Evolutionary conservation across 2,797 vertebrate genomes (phyloP).

Genomic region (Brachymystax lenok): DNA sequence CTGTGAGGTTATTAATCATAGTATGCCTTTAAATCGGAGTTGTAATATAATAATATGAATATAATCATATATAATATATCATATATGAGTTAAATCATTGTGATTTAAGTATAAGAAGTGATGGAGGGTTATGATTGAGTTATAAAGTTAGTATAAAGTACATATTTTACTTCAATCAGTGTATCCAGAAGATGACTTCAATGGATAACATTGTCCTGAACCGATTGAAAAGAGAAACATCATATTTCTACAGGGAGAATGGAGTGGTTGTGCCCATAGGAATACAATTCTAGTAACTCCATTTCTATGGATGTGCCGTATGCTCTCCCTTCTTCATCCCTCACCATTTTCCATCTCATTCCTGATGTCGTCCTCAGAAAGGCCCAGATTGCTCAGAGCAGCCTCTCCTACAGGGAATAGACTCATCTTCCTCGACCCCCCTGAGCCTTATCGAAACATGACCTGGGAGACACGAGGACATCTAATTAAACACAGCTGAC

Average conservation of each 20-base stretch:
- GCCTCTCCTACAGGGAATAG: conserved; percentile 57
- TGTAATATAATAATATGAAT: too few species aligned
- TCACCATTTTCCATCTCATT: conserved; percentile 73
- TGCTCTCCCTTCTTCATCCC: conserved; percentile 4
- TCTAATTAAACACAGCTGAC: neutral
- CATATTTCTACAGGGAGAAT: neutral
- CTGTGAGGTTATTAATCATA: conserved; percentile 8
- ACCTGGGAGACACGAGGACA: conserved; percentile 40
- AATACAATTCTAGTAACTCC: neutral
- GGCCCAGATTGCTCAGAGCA: conserved; percentile 44
- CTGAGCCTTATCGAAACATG: conserved; percentile 65
- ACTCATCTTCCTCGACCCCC: conserved; percentile 67
- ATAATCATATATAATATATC: too few species aligned
- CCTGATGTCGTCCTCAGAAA: conserved; percentile 68
- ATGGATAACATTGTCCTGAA: neutral
- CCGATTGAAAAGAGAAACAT: neutral
- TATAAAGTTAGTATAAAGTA: neutral
- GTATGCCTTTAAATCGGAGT: conserved; percentile 5
- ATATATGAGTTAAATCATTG: too few species aligned
- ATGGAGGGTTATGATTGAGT: neutral
- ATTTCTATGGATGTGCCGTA: neutral
- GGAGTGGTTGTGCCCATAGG: neutral
- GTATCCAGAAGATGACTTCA: neutral
- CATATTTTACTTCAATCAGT: neutral
- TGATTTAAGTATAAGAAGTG: neutral